Conservation (phyloP, 2,113 vertebrate genomes). For the Cyanistes caeruleus region DNA sequence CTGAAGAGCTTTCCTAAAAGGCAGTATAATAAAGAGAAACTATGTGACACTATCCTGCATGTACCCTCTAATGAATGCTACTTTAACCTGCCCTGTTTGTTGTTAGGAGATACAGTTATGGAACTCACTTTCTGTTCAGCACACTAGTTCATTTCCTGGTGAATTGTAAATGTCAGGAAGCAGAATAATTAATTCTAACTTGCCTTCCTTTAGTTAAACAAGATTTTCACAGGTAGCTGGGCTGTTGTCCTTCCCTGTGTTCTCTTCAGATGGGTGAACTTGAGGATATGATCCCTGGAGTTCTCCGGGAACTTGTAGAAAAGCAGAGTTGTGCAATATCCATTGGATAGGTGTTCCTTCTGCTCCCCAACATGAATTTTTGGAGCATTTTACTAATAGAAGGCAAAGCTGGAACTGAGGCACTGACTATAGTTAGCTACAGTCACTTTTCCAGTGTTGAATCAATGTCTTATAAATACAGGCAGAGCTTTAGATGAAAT, state of each 20-base stretch:
- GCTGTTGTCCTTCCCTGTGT: background rate
- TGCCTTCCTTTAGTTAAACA: background rate
- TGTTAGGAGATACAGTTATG: background rate
- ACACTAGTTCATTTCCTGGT: background rate
- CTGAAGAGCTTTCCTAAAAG: background rate
- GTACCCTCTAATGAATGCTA: background rate
- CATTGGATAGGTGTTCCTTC: background rate
- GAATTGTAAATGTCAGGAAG: background rate
- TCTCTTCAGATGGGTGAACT: background rate
- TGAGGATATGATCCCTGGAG: rapidly evolving
- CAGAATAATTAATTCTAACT: background rate
- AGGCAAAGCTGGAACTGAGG: background rate
- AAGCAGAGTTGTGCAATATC: background rate
- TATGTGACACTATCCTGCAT: background rate
- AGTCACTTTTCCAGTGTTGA: background rate
- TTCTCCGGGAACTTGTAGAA: background rate
- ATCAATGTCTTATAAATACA: background rate
- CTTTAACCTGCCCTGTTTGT: background rate
- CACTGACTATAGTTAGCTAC: background rate
- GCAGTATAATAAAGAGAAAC: background rate
- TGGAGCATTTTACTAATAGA: background rate
- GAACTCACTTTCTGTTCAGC: background rate
- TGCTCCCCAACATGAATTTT: background rate
- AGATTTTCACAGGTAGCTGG: background rate
- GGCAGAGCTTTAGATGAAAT: background rate